Evolutionary conservation across 2,113 vertebrate species (phyloP).

Genomic region (Aphyosemion australe): DNA sequence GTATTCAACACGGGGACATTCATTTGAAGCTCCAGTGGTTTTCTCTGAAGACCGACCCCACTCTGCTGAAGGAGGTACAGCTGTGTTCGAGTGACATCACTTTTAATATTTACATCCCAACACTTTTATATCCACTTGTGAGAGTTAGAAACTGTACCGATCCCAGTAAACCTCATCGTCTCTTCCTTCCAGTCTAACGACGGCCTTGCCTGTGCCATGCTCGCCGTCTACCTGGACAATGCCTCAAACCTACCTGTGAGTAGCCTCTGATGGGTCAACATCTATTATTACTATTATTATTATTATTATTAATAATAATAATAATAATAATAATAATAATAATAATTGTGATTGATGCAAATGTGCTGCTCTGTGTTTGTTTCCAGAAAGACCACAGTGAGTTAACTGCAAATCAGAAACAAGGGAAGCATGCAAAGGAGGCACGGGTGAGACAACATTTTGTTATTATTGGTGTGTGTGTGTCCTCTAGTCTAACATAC

Average conservation of each 20-base stretch:
- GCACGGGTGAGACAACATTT: conserved; percentile 83
- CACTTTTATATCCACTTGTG: neutral
- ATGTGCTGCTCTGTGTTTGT: conserved; percentile 16
- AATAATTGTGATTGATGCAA: too few species aligned
- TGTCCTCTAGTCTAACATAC: too few species aligned
- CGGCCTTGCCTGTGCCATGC: conserved; percentile 86
- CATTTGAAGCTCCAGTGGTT: conserved; percentile 92
- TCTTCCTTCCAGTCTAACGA: conserved; percentile 76
- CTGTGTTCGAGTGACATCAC: neutral
- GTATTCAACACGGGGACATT: conserved; percentile 79
- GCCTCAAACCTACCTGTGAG: conserved; percentile 93
- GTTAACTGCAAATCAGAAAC: conserved; percentile 84
- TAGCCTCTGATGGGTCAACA: conserved; percentile 28
- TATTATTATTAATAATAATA: too few species aligned
- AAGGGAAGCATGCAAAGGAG: conserved; percentile 79
- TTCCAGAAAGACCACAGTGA: conserved; percentile 90
- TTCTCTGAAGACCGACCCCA: conserved; percentile 80
- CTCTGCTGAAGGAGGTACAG: conserved; percentile 67
- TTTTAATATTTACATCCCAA: too few species aligned
- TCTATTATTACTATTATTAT: too few species aligned
- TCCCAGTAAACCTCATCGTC: too few species aligned
- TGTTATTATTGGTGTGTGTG: neutral
- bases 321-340: too few species aligned
- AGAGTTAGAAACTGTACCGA: too few species aligned
- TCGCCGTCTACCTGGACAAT: conserved; percentile 89